Base-by-base conservation (phyloP, 2,797 vertebrate genomes). In the Gastrophryne carolinensis region DNA sequence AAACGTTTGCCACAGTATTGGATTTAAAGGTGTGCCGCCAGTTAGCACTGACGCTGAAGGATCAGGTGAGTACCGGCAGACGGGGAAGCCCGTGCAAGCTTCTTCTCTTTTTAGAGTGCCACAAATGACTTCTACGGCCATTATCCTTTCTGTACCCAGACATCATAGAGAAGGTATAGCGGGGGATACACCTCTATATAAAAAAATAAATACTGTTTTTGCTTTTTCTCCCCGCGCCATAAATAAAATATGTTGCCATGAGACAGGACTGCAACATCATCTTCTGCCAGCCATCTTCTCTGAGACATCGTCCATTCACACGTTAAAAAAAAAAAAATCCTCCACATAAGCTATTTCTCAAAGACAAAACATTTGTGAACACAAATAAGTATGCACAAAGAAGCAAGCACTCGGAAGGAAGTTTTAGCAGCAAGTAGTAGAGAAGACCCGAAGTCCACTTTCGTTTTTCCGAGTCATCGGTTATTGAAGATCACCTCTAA, bases 401-500 rank as follows among this genome's bases (percentile, higher is more conserved):
- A 88, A 90, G 89, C 90, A 88, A 91, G 90, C 89, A 88, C 89
- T 90, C 89, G 67, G 89, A 84, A 89, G 87, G 88, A 84, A 89
- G 79, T 82, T 75, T 83, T 92, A 92, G 91, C 91, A 92, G 91
- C 91, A 91, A 90, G 89, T 89, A 87, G 86, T 85, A 83, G 84
- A 84, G 79, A 68, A 56, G 86, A 80, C 73, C 49, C 73, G 82
- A 50, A 82, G 86, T 82, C 80, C 71, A 70, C 83, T 73, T 54
- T n/a, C n/a, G n/a, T n/a, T 39, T 52, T 77, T 83, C 81, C 19
- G 30, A 84, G 93, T 94, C 95, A 99, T 86, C 93, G 93, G 79
- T 93, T 97, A 89, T 97, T 98, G 87, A 99, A 97, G 86, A 99
- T 98, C 85, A 98, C 95, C 88, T 99, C 97, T 86, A 99, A 84